These are phyloP conservation scores for Sesia bembeciformis DNA, from an alignment of 2,888 invertebrate genomes.

Conservation along the genomic window DNA sequence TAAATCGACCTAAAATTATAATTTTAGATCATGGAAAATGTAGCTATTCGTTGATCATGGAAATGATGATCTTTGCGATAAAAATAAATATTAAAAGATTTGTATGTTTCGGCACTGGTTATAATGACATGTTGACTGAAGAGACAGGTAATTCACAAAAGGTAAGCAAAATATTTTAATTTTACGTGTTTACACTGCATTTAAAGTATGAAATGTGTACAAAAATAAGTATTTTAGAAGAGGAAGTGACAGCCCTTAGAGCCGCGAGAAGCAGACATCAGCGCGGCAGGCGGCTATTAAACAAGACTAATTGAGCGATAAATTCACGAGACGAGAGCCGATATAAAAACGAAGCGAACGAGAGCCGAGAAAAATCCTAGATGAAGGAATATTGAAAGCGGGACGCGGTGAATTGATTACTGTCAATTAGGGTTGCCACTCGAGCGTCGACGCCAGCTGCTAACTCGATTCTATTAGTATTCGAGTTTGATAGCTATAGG, in stretches of 20 bases:
- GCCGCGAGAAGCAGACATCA: slow-evolving; percentile 70
- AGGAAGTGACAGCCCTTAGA: slow-evolving; percentile 46
- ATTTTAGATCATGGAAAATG: too few species aligned
- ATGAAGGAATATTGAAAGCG: slow-evolving; percentile 71
- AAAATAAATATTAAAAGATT: too few species aligned
- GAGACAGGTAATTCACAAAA: too few species aligned
- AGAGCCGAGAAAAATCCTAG: slow-evolving; percentile 57
- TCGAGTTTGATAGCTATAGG: slow-evolving; percentile 8
- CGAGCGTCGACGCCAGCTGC: slow-evolving; percentile 55
- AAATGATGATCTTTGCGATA: too few species aligned
- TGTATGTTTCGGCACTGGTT: too few species aligned
- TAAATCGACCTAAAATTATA: too few species aligned
- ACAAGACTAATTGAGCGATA: slow-evolving; percentile 77
- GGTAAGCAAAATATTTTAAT: too few species aligned
- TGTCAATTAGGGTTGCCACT: slow-evolving; percentile 65
- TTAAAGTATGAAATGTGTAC: too few species aligned
- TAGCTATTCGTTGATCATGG: too few species aligned
- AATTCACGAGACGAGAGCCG: slow-evolving; percentile 68
- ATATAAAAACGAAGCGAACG: slow-evolving; percentile 65
- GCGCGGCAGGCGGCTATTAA: slow-evolving; percentile 74
- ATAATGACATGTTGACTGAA: too few species aligned
- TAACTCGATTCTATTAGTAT: slow-evolving; percentile 27
- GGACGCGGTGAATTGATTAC: slow-evolving; percentile 66
- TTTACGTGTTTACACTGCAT: too few species aligned
- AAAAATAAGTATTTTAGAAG: too few species aligned